Evolutionary conservation across 2,113 vertebrate genomes (phyloP).

Genomic region (Diphyllodes magnificus): DNA sequence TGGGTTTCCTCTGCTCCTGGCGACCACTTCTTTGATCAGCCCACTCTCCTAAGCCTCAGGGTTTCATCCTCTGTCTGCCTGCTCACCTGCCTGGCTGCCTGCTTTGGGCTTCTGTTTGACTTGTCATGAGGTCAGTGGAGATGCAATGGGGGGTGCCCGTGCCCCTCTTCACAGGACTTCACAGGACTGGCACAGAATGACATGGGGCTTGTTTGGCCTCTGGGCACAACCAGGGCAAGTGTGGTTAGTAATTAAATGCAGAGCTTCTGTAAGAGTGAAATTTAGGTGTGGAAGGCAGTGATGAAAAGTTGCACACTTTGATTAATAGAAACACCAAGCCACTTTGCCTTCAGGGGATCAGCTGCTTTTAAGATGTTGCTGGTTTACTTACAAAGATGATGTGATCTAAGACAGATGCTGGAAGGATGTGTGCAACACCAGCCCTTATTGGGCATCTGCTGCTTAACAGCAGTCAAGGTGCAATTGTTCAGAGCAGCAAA

Average conservation of each 20-base stretch:
- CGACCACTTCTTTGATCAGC: background rate
- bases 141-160: background rate
- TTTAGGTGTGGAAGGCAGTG: background rate
- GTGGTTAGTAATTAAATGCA: background rate
- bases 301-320: background rate
- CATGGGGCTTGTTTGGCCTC: background rate
- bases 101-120: background rate
- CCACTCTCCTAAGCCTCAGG: background rate
- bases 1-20: background rate
- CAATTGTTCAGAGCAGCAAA: constrained; percentile 20
- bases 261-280: background rate
- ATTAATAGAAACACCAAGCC: background rate
- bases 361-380: background rate
- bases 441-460: background rate
- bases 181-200: background rate
- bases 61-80: background rate
- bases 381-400: background rate
- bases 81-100: background rate
- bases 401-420: constrained; percentile 12
- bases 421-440: background rate
- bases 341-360: background rate
- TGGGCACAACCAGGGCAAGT: background rate
- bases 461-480: constrained; percentile 18
- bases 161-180: background rate
- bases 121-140: background rate